These are phyloP conservation scores for Lichenostomus cassidix DNA, from an alignment of 2,113 vertebrate species.

Conservation along the genomic window DNA sequence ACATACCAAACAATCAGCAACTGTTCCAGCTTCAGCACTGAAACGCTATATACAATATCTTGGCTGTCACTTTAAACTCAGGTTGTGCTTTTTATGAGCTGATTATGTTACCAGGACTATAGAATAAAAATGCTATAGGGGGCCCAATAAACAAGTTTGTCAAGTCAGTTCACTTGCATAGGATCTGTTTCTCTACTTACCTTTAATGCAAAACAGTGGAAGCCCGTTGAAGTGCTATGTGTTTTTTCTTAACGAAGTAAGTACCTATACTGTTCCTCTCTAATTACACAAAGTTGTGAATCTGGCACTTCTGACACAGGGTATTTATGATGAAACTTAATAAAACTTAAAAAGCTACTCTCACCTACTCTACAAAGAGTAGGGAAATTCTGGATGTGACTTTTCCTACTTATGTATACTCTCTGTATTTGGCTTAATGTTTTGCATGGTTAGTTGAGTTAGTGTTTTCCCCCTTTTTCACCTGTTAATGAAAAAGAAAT, in stretches of 20 bases:
- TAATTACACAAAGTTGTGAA: conserved; percentile 22
- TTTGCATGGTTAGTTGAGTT: conserved; percentile 48
- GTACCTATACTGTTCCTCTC: conserved; percentile 6
- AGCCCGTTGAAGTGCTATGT: background rate
- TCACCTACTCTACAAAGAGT: background rate
- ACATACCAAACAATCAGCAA: conserved; percentile 99
- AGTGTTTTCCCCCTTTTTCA: conserved; percentile 26
- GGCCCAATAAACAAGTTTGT: conserved; percentile 41
- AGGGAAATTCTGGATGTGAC: background rate
- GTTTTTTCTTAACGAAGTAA: conserved; percentile 29
- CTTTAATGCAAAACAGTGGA: conserved; percentile 57
- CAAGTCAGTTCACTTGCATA: conserved; percentile 18
- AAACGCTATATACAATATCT: conserved; percentile 82
- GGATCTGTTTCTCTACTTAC: conserved; percentile 51
- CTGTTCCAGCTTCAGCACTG: conserved; percentile 90
- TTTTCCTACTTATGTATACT: background rate
- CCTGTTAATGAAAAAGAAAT: conserved; percentile 48
- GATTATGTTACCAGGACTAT: conserved; percentile 64
- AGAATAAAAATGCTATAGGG: conserved; percentile 65
- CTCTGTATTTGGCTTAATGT: background rate
- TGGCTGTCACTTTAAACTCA: conserved; percentile 64
- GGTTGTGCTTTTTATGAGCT: conserved; percentile 52
- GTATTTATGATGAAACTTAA: background rate
- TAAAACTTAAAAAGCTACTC: background rate
- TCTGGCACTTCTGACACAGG: background rate